phyloP scores from a whole-genome alignment of 2,888 invertebrate genomes.

The Sminthurides aquaticus region DNA sequence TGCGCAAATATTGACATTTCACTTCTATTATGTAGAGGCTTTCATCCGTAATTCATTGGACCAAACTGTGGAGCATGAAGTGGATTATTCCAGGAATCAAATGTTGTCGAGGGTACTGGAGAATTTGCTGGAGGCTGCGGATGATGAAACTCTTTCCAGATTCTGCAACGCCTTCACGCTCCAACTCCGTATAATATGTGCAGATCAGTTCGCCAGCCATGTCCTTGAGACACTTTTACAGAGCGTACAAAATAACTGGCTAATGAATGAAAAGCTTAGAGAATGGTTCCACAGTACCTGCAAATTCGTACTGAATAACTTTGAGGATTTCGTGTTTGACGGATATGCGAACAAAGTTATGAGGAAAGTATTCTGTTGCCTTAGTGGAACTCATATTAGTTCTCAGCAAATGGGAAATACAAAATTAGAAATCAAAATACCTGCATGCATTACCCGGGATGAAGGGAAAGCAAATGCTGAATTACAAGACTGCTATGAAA shows the following conservation, averaged over 20 bases:
- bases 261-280: constrained; percentile 51
- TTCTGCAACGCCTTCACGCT: constrained; percentile 58
- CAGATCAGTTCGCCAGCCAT: constrained; percentile 71
- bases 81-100: constrained; percentile 69
- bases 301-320: constrained; percentile 71
- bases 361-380: constrained; percentile 61
- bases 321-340: constrained; percentile 76
- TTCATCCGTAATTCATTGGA: constrained; percentile 70
- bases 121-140: constrained; percentile 51
- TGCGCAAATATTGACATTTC: not conserved
- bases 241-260: constrained; percentile 44
- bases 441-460: constrained; percentile 48
- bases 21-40: constrained; percentile 50
- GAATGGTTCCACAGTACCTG: constrained; percentile 63
- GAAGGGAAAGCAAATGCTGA: constrained; percentile 49
- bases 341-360: constrained; percentile 68
- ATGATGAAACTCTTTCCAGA: constrained; percentile 55
- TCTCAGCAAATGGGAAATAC: not conserved
- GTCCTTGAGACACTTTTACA: constrained; percentile 64
- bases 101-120: constrained; percentile 71
- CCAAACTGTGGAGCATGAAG: constrained; percentile 62
- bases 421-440: constrained; percentile 44
- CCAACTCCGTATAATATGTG: constrained; percentile 62
- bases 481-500: constrained; percentile 44
- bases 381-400: constrained; percentile 57